phyloP scores from a whole-genome alignment of 2,113 vertebrate genomes.

The Suncus etruscus region DNA sequence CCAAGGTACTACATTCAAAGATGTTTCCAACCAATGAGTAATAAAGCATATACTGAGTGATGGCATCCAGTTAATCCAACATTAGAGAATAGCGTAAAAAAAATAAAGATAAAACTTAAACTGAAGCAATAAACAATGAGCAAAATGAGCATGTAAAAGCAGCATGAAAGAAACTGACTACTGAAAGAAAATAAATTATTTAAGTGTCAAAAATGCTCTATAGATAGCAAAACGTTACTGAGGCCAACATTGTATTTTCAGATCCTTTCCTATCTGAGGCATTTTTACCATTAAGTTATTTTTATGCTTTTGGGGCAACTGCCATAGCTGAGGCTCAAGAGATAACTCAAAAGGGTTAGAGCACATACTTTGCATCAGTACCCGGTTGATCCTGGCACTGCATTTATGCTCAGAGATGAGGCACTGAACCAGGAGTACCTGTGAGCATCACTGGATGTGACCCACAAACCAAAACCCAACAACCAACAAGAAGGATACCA shows the following conservation, averaged over 20 bases:
- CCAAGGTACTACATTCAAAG: too few relatives aligned
- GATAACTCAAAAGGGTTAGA: too few relatives aligned
- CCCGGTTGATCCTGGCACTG: too few relatives aligned
- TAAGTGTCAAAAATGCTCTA: neutral
- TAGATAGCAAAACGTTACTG: neutral
- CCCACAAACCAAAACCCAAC: too few relatives aligned
- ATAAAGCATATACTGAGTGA: too few relatives aligned
- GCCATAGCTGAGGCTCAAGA: too few relatives aligned
- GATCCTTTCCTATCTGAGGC: constrained; percentile 10
- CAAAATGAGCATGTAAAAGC: neutral
- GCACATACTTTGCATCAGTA: neutral
- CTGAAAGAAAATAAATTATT: constrained; percentile 21
- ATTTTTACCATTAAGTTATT: constrained; percentile 46
- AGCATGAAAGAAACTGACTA: constrained; percentile 23
- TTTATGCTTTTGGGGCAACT: constrained; percentile 31
- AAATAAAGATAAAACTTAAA: neutral
- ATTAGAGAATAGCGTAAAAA: too few relatives aligned
- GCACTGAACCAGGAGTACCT: too few relatives aligned
- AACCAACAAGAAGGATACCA: neutral
- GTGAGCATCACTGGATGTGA: too few relatives aligned
- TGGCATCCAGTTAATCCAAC: too few relatives aligned
- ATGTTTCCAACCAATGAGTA: too few relatives aligned
- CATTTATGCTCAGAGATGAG: too few relatives aligned
- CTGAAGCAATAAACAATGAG: constrained; percentile 21
- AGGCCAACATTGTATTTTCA: constrained; percentile 9